Conservation (phyloP, 2,797 vertebrate species). For the Aselliscus stoliczkanus region DNA sequence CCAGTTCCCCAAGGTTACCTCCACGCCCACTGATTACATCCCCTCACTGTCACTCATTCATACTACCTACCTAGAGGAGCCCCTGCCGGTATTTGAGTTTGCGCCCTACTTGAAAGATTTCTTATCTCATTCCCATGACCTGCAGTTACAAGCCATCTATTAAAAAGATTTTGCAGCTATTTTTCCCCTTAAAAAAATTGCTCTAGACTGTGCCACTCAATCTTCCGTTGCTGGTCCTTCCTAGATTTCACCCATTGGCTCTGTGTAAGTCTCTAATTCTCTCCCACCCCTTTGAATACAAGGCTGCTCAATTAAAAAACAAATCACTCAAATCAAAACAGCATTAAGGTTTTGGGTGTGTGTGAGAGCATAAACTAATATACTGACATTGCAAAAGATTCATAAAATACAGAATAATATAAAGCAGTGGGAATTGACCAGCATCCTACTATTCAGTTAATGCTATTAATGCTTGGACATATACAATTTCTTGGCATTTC, state of each 20-base stretch:
- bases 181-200: neutral
- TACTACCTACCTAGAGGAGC: neutral
- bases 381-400: neutral
- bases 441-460: neutral
- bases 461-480: neutral
- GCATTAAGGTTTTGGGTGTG: neutral
- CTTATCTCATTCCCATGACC: neutral
- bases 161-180: neutral
- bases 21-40: fast-evolving
- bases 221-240: neutral
- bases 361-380: neutral
- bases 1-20: neutral
- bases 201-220: neutral
- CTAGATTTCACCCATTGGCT: neutral
- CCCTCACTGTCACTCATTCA: neutral
- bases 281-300: neutral
- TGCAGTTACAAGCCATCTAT: neutral
- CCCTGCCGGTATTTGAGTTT: neutral
- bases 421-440: neutral
- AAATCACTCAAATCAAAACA: neutral
- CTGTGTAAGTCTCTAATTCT: neutral
- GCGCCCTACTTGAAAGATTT: neutral
- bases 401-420: neutral
- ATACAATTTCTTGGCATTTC: neutral
- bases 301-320: neutral